Percentiles rank a stretch among this genome's conserved stretches.
These are phyloP conservation scores for Rhea americana DNA, from an alignment of 2,113 vertebrate species.

Conservation along the genomic window DNA sequence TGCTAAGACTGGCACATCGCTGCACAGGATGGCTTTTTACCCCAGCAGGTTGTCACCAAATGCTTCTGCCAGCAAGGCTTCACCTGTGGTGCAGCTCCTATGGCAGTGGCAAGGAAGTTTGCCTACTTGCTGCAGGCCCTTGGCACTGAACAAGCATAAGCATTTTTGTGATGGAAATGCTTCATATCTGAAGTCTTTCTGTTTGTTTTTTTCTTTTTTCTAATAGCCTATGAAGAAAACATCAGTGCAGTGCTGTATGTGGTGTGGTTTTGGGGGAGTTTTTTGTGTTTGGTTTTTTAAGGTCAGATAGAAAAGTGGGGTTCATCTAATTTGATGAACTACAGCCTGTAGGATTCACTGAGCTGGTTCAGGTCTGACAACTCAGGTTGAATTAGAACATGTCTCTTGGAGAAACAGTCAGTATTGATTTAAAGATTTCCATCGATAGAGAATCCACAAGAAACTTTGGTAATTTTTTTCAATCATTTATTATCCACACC, in stretches of 20 bases:
- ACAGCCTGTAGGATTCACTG: neutral
- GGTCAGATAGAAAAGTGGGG: neutral
- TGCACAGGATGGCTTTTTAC: neutral
- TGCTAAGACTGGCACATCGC: no score
- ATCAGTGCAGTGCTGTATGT: rapidly evolving
- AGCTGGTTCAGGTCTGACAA: neutral
- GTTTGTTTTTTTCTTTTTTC: neutral
- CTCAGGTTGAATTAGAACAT: neutral
- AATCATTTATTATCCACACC: constrained; percentile 11
- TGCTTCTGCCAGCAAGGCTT: neutral
- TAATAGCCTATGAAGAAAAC: rapidly evolving
- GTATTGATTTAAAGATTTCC: neutral
- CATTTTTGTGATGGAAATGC: neutral
- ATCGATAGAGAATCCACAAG: neutral
- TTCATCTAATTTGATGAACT: neutral
- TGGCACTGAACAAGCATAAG: neutral
- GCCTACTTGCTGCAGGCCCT: neutral
- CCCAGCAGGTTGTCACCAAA: neutral
- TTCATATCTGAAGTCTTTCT: rapidly evolving
- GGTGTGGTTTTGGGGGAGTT: neutral
- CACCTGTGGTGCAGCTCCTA: neutral
- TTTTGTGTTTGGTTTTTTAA: no score
- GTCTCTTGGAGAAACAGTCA: neutral
- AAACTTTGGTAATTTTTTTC: neutral
- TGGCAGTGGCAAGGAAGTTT: rapidly evolving